These are phyloP conservation scores for Bibio marci DNA, from an alignment of 2,888 invertebrate genomes.

Conservation along the genomic window DNA sequence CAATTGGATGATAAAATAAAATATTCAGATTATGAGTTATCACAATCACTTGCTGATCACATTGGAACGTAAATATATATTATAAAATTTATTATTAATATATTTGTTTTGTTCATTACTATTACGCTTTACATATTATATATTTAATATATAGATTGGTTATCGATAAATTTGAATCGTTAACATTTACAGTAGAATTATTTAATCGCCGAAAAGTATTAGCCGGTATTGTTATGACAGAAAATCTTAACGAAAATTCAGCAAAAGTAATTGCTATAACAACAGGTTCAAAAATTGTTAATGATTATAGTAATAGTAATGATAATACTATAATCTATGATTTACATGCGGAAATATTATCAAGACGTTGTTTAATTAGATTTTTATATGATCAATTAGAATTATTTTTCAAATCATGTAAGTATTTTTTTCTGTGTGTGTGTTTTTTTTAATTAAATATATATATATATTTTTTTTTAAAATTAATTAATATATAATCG, in stretches of 20 bases:
- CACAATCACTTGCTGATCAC: constrained; percentile 59
- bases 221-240: constrained; percentile 88
- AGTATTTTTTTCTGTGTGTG: no score
- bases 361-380: constrained; percentile 61
- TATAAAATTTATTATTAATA: constrained; percentile 2
- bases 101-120: no score
- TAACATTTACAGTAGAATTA: constrained; percentile 53
- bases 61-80: constrained; percentile 38
- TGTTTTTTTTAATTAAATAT: no score
- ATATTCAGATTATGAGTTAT: constrained; percentile 31
- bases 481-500: no score
- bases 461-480: no score
- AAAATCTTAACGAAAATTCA: constrained; percentile 33
- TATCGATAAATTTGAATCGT: constrained; percentile 54
- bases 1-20: constrained; percentile 24
- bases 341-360: constrained; percentile 92
- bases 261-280: constrained; percentile 35
- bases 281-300: constrained; percentile 89
- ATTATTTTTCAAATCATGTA: constrained; percentile 40
- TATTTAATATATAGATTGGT: no score
- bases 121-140: no score
- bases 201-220: constrained; percentile 79
- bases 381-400: constrained; percentile 64
- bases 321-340: constrained; percentile 79
- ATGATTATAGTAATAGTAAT: constrained; percentile 81